Percentiles rank a stretch among this genome's conserved stretches.
phyloP scores from a whole-genome alignment of 2,113 vertebrate species.

The Varanus salvator region DNA sequence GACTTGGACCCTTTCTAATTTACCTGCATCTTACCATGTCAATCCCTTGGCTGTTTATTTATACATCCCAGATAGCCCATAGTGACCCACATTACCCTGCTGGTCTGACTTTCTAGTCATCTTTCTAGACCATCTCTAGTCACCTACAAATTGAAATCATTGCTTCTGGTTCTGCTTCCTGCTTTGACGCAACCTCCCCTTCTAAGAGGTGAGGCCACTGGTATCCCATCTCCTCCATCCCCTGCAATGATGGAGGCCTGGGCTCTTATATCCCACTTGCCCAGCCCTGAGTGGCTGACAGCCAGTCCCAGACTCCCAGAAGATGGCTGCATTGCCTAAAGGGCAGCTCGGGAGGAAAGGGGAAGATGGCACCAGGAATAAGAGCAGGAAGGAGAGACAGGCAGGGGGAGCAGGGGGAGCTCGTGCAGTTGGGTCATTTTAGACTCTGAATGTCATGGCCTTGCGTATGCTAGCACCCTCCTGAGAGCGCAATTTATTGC shows the following conservation, averaged over 20 bases:
- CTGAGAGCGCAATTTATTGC: no score
- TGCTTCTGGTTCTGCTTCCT: constrained; percentile 40
- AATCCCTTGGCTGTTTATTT: constrained; percentile 54
- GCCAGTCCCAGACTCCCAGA: constrained; percentile 71
- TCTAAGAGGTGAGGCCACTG: constrained; percentile 64
- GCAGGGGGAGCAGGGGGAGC: background rate
- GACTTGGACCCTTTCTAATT: background rate
- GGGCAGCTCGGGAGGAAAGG: constrained; percentile 37
- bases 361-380: constrained; percentile 19
- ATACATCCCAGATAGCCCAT: constrained; percentile 58
- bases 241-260: constrained; percentile 65
- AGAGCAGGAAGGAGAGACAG: background rate
- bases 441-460: no score
- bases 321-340: constrained; percentile 46
- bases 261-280: constrained; percentile 69
- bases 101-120: constrained; percentile 72
- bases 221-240: constrained; percentile 68
- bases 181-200: background rate
- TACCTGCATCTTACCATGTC: background rate
- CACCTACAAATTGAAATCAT: constrained; percentile 63
- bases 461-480: no score
- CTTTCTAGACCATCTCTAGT: no score
- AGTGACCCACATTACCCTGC: constrained; percentile 55
- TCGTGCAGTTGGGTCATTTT: background rate
- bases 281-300: constrained; percentile 74